phyloP scores from a whole-genome alignment of 2,113 vertebrate genomes.

The Anser cygnoides region DNA sequence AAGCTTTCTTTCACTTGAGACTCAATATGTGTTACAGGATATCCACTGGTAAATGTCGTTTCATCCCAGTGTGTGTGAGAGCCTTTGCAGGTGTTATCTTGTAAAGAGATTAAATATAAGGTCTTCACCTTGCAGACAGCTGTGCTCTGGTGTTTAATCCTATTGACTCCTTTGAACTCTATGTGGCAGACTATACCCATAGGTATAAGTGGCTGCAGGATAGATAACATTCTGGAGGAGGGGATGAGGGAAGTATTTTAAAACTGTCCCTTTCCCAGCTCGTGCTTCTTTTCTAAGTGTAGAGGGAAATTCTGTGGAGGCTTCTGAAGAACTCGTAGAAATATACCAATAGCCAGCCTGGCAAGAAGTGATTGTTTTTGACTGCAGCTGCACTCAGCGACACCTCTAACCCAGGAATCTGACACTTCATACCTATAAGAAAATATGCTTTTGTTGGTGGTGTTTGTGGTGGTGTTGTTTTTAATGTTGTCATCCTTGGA shows the following conservation, averaged over 20 bases:
- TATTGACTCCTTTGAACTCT: neutral
- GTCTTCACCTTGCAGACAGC: conserved; percentile 9
- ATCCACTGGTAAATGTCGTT: neutral
- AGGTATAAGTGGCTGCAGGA: neutral
- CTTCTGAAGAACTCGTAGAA: neutral
- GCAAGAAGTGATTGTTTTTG: neutral
- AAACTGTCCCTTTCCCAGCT: neutral
- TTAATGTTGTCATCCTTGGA: neutral
- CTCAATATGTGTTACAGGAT: neutral
- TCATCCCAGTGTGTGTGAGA: neutral
- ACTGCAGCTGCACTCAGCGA: neutral
- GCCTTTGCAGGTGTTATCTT: conserved; percentile 24
- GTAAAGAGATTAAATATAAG: conserved; percentile 44
- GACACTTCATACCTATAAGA: neutral
- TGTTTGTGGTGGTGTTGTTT: too few species aligned
- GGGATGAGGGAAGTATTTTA: neutral
- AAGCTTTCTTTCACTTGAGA: neutral
- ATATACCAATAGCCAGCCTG: neutral
- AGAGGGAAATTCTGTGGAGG: neutral
- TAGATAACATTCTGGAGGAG: neutral
- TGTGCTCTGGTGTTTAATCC: conserved; percentile 37
- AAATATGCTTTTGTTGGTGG: neutral
- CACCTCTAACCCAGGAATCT: neutral
- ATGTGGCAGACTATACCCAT: neutral
- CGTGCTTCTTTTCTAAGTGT: neutral